Percentiles rank a stretch among this genome's conserved stretches.
Evolutionary conservation across 2,888 invertebrate genomes (phyloP).

Genomic region (Mythimna vitellina): DNA sequence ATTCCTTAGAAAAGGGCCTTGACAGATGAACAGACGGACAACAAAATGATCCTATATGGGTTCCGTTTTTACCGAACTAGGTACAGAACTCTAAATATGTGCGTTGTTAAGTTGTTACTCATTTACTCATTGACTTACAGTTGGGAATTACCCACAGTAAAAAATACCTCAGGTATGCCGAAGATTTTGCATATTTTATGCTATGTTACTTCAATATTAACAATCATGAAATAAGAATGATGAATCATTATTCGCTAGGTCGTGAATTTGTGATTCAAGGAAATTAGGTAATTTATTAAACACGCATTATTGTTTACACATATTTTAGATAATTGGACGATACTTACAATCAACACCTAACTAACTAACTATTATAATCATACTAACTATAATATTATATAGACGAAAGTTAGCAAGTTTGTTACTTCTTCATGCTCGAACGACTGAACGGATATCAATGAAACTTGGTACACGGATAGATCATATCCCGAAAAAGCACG

Average conservation of each 20-base stretch:
- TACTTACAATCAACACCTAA: not conserved
- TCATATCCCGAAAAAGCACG: too few species aligned
- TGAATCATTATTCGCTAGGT: slow-evolving; percentile 16
- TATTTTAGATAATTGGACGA: slow-evolving; percentile 4
- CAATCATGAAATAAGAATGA: not conserved
- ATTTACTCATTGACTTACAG: not conserved
- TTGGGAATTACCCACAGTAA: slow-evolving; percentile 19
- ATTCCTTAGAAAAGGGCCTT: too few species aligned
- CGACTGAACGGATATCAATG: too few species aligned
- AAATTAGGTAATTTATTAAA: slow-evolving; percentile 24
- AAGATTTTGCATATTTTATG: slow-evolving; percentile 29
- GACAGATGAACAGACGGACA: too few species aligned
- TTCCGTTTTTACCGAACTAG: too few species aligned
- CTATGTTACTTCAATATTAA: not conserved
- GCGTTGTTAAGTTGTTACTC: slow-evolving; percentile 5
- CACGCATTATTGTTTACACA: slow-evolving; percentile 12
- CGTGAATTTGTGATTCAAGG: slow-evolving; percentile 38
- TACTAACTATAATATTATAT: too few species aligned
- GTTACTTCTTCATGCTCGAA: too few species aligned
- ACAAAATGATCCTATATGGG: too few species aligned
- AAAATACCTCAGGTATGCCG: slow-evolving; percentile 1
- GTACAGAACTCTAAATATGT: too few species aligned
- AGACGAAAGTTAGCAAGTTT: too few species aligned
- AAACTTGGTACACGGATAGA: too few species aligned
- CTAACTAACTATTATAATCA: too few species aligned